Percentiles rank a stretch among this genome's conserved stretches.
phyloP scores from a whole-genome alignment of 2,888 invertebrate species.

The Leucania comma region DNA sequence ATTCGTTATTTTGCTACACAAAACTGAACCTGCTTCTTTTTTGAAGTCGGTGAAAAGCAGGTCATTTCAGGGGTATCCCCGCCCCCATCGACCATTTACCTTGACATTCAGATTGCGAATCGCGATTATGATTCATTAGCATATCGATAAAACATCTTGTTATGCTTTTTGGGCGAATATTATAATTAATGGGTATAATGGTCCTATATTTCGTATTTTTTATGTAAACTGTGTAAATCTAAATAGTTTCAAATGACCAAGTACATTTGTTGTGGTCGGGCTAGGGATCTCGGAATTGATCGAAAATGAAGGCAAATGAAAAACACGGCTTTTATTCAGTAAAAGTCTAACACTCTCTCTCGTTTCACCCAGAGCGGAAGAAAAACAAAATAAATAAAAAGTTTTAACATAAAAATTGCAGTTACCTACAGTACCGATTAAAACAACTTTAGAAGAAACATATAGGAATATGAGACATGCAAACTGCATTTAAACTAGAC shows the following conservation, averaged over 20 bases:
- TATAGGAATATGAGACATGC: neutral
- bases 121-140: slow-evolving; percentile 38
- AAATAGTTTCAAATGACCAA: too few relatives aligned
- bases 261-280: too few relatives aligned
- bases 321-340: neutral
- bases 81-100: slow-evolving; percentile 35
- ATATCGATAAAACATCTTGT: slow-evolving; percentile 42
- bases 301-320: too few relatives aligned
- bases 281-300: too few relatives aligned
- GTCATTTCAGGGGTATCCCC: slow-evolving; percentile 23
- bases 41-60: neutral
- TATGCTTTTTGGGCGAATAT: slow-evolving; percentile 20
- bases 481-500: slow-evolving; percentile 23
- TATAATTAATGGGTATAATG: slow-evolving; percentile 10
- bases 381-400: neutral
- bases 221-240: neutral
- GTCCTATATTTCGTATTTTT: neutral
- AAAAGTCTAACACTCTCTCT: neutral
- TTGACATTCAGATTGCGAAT: slow-evolving; percentile 46
- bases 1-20: too few relatives aligned
- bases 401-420: too few relatives aligned
- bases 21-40: neutral
- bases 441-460: too few relatives aligned
- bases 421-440: too few relatives aligned
- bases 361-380: neutral